A percentile compares a stretch with the other conserved stretches of the same genome.
phyloP scores from a whole-genome alignment of 2,797 vertebrate genomes.

The Danio albolineatus region DNA sequence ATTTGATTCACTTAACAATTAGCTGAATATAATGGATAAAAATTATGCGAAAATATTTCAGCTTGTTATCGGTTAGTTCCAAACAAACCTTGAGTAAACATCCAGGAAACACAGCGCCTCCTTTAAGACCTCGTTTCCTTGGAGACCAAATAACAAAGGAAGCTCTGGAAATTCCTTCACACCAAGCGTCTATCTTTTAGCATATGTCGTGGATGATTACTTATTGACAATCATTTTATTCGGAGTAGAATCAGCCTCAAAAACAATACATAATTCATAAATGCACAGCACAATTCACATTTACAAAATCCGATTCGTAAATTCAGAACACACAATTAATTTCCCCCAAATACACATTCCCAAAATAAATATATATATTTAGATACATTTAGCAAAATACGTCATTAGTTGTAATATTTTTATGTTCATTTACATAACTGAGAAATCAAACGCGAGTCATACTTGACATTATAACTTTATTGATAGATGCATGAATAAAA shows the following conservation, averaged over 20 bases:
- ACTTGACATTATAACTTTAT: slow-evolving; percentile 3
- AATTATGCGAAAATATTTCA: not conserved
- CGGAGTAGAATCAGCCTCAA: too few species aligned
- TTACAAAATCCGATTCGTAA: too few species aligned
- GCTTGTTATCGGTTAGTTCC: not conserved
- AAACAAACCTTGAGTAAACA: not conserved
- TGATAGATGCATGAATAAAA: slow-evolving; percentile 26
- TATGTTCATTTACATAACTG: not conserved
- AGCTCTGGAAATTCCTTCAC: slow-evolving; percentile 36
- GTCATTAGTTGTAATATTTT: not conserved
- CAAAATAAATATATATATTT: not conserved
- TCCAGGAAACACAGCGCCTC: not conserved
- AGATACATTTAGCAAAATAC: not conserved
- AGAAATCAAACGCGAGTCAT: not conserved
- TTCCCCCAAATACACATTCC: too few species aligned
- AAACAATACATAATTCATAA: too few species aligned
- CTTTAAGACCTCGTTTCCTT: slow-evolving; percentile 46
- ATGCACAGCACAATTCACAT: too few species aligned
- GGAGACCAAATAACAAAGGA: slow-evolving; percentile 54
- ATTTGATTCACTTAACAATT: not conserved
- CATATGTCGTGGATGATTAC: not conserved
- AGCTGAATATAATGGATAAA: not conserved
- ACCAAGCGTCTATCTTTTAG: not conserved
- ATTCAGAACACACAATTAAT: too few species aligned
- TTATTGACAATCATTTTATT: not conserved